Evolutionary conservation across 2,888 invertebrate species (phyloP).

Genomic region (Serrognathus titanus): DNA sequence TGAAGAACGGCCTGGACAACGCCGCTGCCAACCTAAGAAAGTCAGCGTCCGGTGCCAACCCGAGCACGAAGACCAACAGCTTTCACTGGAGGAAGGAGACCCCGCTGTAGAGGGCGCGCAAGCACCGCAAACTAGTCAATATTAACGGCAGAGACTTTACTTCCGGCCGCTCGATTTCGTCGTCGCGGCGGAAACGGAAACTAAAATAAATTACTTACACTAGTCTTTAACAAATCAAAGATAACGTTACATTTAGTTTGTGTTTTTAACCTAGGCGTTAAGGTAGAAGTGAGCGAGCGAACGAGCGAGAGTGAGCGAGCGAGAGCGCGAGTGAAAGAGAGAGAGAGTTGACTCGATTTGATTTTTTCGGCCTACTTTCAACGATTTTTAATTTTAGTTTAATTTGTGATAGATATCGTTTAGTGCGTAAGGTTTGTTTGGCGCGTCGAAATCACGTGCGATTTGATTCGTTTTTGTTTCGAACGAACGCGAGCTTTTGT

Average conservation of each 20-base stretch:
- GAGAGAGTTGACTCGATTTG: neutral
- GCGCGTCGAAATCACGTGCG: neutral
- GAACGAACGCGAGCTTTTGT: neutral
- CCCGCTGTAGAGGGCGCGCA: conserved; percentile 53
- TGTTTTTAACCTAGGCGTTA: conserved; percentile 4
- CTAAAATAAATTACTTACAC: conserved; percentile 23
- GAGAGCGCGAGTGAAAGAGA: neutral
- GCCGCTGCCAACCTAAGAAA: conserved; percentile 62
- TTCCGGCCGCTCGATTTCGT: conserved; percentile 18
- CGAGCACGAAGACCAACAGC: conserved; percentile 68
- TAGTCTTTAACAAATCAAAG: conserved; percentile 28
- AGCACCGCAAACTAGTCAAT: conserved; percentile 28
- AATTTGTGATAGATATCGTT: conserved; percentile 1
- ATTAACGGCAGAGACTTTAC: conserved; percentile 18
- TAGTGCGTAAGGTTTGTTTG: neutral
- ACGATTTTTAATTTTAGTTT: conserved; percentile 2
- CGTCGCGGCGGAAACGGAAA: conserved; percentile 14
- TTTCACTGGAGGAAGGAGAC: conserved; percentile 86
- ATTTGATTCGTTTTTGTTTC: neutral
- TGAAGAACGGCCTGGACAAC: conserved; percentile 67
- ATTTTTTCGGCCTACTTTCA: conserved; percentile 3
- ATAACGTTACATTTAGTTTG: conserved; percentile 22
- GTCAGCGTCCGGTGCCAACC: conserved; percentile 58
- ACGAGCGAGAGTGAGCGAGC: neutral
- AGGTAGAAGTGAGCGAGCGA: neutral